Conservation (phyloP, 1,140 invertebrate genomes). For the Lordiphosa clarofinis region DNA sequence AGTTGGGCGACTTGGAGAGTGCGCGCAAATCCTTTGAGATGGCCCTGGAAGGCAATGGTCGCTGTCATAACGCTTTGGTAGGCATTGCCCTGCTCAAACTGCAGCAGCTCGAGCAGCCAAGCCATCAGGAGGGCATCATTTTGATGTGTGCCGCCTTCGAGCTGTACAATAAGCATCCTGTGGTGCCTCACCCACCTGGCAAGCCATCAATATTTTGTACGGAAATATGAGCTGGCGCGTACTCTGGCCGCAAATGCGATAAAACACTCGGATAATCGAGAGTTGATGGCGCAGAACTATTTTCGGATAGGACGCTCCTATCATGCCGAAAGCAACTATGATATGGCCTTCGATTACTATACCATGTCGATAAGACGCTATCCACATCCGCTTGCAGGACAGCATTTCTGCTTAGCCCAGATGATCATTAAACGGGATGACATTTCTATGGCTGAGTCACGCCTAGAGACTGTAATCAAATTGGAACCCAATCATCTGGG, state of each 20-base stretch:
- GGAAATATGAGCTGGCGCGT: constrained; percentile 3
- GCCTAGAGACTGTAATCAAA: constrained; percentile 21
- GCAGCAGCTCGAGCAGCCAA: background rate
- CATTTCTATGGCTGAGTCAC: background rate
- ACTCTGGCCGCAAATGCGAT: constrained; percentile 30
- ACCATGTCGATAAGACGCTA: background rate
- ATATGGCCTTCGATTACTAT: constrained; percentile 33
- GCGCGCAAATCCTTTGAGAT: constrained; percentile 33
- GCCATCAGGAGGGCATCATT: constrained; percentile 25
- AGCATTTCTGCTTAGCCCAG: constrained; percentile 41
- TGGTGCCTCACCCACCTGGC: constrained; percentile 30
- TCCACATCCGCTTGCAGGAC: constrained; percentile 3
- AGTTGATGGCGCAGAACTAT: constrained; percentile 29
- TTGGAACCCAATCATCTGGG: constrained; percentile 16
- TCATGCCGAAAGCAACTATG: constrained; percentile 24
- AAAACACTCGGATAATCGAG: constrained; percentile 9
- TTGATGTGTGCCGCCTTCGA: constrained; percentile 31
- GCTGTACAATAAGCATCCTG: constrained; percentile 15
- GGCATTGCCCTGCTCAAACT: constrained; percentile 45
- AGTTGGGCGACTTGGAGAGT: constrained; percentile 19
- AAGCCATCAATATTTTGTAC: constrained; percentile 19
- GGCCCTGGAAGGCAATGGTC: constrained; percentile 31
- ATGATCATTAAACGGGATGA: constrained; percentile 17
- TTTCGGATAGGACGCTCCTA: constrained; percentile 41
- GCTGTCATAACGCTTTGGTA: constrained; percentile 28